These are phyloP conservation scores for Tricholaema leucomelas DNA, from an alignment of 2,113 vertebrate species.

Conservation along the genomic window DNA sequence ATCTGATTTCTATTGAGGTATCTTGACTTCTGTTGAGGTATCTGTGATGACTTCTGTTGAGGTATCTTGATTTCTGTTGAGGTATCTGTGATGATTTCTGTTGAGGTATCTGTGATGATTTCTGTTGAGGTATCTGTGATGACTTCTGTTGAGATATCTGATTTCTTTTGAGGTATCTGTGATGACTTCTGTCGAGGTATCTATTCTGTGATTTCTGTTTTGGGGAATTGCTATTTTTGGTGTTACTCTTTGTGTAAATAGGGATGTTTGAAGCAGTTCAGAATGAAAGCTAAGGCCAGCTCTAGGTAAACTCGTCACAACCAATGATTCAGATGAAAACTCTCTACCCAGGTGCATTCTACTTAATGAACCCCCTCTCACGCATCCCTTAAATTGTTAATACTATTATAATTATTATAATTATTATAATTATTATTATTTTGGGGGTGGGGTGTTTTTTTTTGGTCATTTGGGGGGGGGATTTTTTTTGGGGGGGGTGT, in stretches of 20 bases:
- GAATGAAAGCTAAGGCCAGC: slow-evolving; percentile 27
- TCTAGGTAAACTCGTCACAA: slow-evolving; percentile 41
- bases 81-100: too few species aligned
- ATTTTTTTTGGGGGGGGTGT: background rate
- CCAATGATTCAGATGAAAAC: slow-evolving; percentile 20
- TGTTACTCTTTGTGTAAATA: background rate
- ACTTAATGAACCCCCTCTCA: slow-evolving; percentile 62
- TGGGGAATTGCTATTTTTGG: background rate
- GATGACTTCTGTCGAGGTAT: background rate
- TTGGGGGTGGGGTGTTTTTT: background rate
- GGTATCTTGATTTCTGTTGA: background rate
- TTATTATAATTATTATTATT: slow-evolving; percentile 63
- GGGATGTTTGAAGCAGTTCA: slow-evolving; percentile 57
- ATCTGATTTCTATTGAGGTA: background rate
- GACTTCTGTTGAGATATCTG: too few species aligned
- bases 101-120: too few species aligned
- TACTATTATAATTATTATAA: slow-evolving; percentile 59
- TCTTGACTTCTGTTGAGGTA: background rate
- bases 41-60: slow-evolving; percentile 7
- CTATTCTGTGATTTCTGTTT: background rate
- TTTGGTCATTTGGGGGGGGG: slow-evolving; percentile 39
- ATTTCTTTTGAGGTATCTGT: slow-evolving; percentile 23
- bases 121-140: slow-evolving; percentile 38
- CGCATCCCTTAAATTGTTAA: slow-evolving; percentile 63
- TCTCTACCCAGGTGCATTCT: slow-evolving; percentile 44